Evolutionary conservation across 1,140 invertebrate genomes (phyloP), one percentile per base, ranked within the genome.

Genomic region (Planococcus citri): DNA sequence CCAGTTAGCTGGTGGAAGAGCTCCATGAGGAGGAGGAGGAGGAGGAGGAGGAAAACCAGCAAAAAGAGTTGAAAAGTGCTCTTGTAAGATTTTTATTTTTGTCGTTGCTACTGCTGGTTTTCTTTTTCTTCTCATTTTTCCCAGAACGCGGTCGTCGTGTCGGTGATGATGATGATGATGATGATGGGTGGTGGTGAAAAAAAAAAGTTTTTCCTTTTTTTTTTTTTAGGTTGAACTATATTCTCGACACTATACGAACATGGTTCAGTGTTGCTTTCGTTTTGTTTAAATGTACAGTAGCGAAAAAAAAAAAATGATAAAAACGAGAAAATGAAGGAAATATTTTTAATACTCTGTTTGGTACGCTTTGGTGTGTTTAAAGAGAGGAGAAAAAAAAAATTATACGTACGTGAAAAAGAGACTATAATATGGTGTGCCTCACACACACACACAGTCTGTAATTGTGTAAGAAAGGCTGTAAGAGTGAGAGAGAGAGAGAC

Each of bases 61-160:
- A 20, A 51, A 20, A 20, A 51, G 41, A 51, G 41, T 51, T 51
- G 41, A 51, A 51, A 51, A 51, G 41, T 51, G 41, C 41, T 51
- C 41, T 51, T 51, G 41, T 51, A 51, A 51, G 41, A 51, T 51
- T 51, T 51, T 51, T 51, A 51, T 51, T 51, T 37, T 51, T 51
- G 41, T 51, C 41, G 41, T 51, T 37, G 33, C 6, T n/a, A n/a
- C n/a, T n/a, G 29, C 12, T 12, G 29, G 41, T 33, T 33, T 33
- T 33, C 29, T 12, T 3, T 33, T 33, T 33, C 12, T 33, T 33
- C n/a, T n/a, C n/a, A n/a, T n/a, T 51, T 51, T 51, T 51, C n/a
- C 4, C 10, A n/a, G 2, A 51, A 20, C 41, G 41, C 41, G 41
- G 12, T 17, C 41, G 41, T 3, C 29, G 29, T 12, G 29, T 33